Conservation (phyloP, 2,888 invertebrate genomes). For the Stramonita haemastoma region DNA sequence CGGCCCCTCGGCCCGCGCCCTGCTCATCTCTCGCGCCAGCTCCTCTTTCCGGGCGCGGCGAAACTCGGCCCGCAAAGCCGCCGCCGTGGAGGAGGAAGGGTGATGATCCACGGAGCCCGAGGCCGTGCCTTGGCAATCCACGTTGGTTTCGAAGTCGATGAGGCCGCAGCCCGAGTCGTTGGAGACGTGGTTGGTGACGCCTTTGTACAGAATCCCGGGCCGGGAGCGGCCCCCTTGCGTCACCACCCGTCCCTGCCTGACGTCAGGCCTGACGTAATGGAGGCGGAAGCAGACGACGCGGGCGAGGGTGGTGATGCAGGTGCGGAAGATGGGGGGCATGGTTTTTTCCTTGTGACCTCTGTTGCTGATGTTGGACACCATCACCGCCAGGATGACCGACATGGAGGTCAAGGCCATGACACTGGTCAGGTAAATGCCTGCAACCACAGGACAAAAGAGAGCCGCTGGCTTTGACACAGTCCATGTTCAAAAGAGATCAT, state of each 20-base stretch:
- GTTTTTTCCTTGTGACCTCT: conserved; percentile 62
- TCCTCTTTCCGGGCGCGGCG: conserved; percentile 4
- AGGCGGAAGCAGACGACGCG: conserved; percentile 62
- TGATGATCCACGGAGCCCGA: neutral
- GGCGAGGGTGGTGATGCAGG: conserved; percentile 52
- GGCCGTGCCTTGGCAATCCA: conserved; percentile 35
- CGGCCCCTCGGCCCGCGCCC: neutral
- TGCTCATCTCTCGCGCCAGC: neutral
- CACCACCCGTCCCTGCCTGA: conserved; percentile 29
- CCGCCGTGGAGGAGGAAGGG: neutral
- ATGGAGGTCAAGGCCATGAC: conserved; percentile 77
- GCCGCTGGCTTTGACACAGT: neutral
- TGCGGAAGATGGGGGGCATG: conserved; percentile 59
- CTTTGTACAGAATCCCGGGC: conserved; percentile 44
- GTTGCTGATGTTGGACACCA: conserved; percentile 77
- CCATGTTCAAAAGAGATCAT: no score
- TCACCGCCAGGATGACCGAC: conserved; percentile 75
- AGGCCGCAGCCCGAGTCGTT: conserved; percentile 69
- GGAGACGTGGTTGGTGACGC: conserved; percentile 59
- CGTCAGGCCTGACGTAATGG: conserved; percentile 43
- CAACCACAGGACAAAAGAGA: neutral
- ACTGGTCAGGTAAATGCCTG: conserved; percentile 77
- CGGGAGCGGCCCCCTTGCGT: conserved; percentile 31
- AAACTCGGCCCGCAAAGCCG: conserved; percentile 36
- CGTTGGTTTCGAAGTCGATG: conserved; percentile 68